Base-by-base conservation (phyloP, 2,113 vertebrate genomes). In the Xenopus borealis region DNA sequence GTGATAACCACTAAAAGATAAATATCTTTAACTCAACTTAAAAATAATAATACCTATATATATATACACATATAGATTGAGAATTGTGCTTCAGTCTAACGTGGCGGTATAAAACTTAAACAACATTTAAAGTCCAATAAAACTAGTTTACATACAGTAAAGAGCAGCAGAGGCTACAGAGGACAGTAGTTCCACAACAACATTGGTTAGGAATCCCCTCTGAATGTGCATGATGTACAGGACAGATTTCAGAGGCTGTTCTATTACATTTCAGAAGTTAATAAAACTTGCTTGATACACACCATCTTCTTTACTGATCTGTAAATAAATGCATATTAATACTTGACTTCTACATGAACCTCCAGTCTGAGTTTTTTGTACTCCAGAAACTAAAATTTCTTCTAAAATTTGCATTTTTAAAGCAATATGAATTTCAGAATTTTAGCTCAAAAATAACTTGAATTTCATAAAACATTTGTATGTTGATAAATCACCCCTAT, bases 221-320 rank as follows among this genome's bases (percentile, higher is more conserved):
- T 30, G 17, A 53, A n/a, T 7, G 47, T 17, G 59, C 44, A 30
- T 16, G 27, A 50, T 23, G 65, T 18, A 12, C 52, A 55, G 12
- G 3, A n/a, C 0, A 7, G 33, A 27, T 30, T 47, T 14, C n/a
- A 1, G 1, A 75, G 66, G 27, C 45, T 10, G 0, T 6, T 40
- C 33, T 23, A 62, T 50, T 50, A 10, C 1, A 3, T 1, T 33
- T 79, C 85, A 87, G 78, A 78, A 79, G 79, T 76, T 83, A 0
- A 78, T 1, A 0, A 85, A 23, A 0, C 71, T 86, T 23, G 86
- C 78, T 0, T 72, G 65, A 47, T 13, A 74, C 0, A 40, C 0
- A 0, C 83, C 45, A 0, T 86, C 57, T 0, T 77, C 87, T 3
- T 23, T 50, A 45, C 82, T 23, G 0, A 78, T 81, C 89, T 92